A percentile compares a stretch with the other conserved stretches of the same genome.
These are phyloP conservation scores for Strigops habroptila DNA, from an alignment of 2,113 vertebrate species.

Conservation along the genomic window DNA sequence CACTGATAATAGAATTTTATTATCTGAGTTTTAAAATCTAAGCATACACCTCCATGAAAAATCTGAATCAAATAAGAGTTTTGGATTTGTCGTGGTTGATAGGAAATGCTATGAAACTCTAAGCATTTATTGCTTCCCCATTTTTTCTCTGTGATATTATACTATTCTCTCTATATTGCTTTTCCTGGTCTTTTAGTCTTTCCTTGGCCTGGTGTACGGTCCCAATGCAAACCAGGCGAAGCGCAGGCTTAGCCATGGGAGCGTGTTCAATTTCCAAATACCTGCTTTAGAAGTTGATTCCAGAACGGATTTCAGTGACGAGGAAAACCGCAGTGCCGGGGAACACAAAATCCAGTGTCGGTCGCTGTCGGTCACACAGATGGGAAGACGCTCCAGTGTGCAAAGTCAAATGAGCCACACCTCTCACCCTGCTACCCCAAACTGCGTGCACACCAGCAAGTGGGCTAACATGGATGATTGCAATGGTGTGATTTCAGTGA, in stretches of 20 bases:
- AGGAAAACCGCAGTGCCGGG: constrained; percentile 72
- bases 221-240: constrained; percentile 53
- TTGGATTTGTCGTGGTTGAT: neutral
- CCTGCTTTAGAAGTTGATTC: constrained; percentile 66
- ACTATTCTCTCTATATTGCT: neutral
- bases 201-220: constrained; percentile 66
- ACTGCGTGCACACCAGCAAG: constrained; percentile 60
- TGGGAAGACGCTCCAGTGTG: constrained; percentile 74
- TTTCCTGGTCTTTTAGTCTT: constrained; percentile 61
- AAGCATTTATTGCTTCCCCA: neutral
- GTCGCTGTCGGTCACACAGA: constrained; percentile 68
- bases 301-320: constrained; percentile 68
- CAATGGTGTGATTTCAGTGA: constrained; percentile 64
- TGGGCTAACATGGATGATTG: constrained; percentile 65
- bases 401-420: constrained; percentile 75
- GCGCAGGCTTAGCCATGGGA: constrained; percentile 82
- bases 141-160: neutral
- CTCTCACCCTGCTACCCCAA: constrained; percentile 70
- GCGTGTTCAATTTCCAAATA: constrained; percentile 83
- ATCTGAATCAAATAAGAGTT: neutral
- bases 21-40: neutral
- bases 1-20: neutral
- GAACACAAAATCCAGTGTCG: constrained; percentile 67
- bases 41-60: neutral
- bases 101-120: neutral